phyloP scores from a whole-genome alignment of 2,888 invertebrate genomes.

The Erynnis tages region DNA sequence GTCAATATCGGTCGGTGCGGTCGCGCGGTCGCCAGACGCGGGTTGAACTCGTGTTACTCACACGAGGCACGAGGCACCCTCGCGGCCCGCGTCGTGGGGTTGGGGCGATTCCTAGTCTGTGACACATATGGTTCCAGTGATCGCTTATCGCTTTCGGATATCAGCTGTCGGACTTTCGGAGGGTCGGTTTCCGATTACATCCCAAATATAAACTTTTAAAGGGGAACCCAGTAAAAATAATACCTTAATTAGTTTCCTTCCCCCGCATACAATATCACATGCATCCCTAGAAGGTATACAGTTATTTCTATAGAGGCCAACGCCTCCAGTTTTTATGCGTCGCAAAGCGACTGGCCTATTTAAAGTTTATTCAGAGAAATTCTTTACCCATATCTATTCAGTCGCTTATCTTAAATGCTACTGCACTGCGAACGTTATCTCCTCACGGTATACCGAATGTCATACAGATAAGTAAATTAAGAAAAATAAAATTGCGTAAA shows the following conservation, averaged over 20 bases:
- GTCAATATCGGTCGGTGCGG: not conserved
- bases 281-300: not conserved
- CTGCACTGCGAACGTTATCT: constrained; percentile 3
- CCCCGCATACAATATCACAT: constrained; percentile 3
- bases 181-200: constrained; percentile 48
- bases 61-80: constrained; percentile 4
- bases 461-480: constrained; percentile 10
- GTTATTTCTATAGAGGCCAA: not conserved
- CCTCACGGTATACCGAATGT: constrained; percentile 1
- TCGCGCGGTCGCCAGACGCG: not conserved
- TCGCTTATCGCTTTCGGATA: constrained; percentile 66
- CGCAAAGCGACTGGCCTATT: not conserved
- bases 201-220: constrained; percentile 40
- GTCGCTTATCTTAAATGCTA: not conserved
- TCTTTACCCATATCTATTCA: too few species aligned
- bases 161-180: constrained; percentile 62
- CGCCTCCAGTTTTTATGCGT: not conserved
- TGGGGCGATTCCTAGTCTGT: constrained; percentile 37
- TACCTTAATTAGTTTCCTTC: constrained; percentile 22
- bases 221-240: constrained; percentile 19
- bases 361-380: not conserved
- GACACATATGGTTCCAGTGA: constrained; percentile 59
- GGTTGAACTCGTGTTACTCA: not conserved
- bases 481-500: constrained; percentile 17
- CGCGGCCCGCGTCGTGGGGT: constrained; percentile 26